Percentiles rank a stretch among this genome's conserved stretches.
Evolutionary conservation across 2,113 vertebrate genomes (phyloP).

Genomic region (Chaenocephalus aceratus): DNA sequence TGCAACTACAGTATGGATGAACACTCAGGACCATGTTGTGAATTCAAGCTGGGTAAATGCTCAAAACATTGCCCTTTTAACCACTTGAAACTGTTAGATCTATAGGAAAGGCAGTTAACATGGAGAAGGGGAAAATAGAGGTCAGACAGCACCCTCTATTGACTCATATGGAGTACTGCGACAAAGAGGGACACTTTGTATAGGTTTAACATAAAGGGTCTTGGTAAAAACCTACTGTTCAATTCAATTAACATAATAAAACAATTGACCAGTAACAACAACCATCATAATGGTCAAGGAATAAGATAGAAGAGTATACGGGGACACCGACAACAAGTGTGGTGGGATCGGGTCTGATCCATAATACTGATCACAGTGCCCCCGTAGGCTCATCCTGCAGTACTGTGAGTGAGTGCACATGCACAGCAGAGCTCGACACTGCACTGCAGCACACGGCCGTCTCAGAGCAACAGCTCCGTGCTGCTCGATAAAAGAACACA

Average conservation of each 20-base stretch:
- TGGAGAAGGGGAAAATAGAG: constrained; percentile 21
- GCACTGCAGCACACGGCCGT: constrained; percentile 68
- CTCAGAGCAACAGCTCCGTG: constrained; percentile 23
- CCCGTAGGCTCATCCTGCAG: constrained; percentile 18
- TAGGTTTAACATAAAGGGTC: not conserved
- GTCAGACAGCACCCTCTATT: constrained; percentile 57
- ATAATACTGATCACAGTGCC: constrained; percentile 51
- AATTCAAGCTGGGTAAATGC: constrained; percentile 54
- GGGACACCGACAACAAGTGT: constrained; percentile 26
- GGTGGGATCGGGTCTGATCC: constrained; percentile 26
- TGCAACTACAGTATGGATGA: constrained; percentile 19
- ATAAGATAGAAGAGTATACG: not conserved
- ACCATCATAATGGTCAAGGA: not conserved
- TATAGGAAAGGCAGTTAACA: constrained; percentile 36
- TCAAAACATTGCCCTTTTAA: constrained; percentile 53
- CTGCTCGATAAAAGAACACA: constrained; percentile 29
- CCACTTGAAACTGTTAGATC: constrained; percentile 41
- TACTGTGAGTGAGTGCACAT: constrained; percentile 7
- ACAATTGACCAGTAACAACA: not conserved
- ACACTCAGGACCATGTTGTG: constrained; percentile 22
- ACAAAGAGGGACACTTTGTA: not conserved
- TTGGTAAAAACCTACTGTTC: not conserved
- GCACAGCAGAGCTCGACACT: constrained; percentile 48
- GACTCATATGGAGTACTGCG: constrained; percentile 30
- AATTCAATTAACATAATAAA: not conserved